A percentile compares a stretch with the other conserved stretches of the same genome.
phyloP scores from a whole-genome alignment of 2,113 vertebrate genomes.

The Probosciger aterrimus region DNA sequence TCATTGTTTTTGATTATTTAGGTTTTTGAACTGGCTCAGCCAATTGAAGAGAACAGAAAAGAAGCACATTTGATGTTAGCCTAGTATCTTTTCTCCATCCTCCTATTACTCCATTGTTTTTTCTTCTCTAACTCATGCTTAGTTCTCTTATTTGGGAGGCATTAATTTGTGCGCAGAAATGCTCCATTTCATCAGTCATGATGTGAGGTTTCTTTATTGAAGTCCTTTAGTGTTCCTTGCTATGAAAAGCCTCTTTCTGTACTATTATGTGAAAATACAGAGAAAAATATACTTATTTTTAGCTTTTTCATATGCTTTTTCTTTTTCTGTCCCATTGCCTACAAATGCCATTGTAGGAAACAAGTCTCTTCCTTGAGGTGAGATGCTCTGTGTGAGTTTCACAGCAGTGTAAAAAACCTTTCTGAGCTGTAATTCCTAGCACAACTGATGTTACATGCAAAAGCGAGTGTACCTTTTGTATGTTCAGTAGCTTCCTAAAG shows the following conservation, averaged over 20 bases:
- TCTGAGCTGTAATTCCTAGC: background rate
- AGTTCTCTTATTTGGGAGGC: background rate
- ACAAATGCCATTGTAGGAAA: background rate
- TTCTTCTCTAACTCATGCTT: background rate
- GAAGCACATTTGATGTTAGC: background rate
- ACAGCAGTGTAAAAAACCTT: background rate
- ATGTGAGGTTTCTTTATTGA: background rate
- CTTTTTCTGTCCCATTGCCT: background rate
- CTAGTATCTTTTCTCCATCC: background rate
- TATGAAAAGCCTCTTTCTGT: background rate
- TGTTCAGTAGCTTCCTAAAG: fast-evolving
- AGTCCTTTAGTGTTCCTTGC: background rate
- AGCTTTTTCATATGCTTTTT: background rate
- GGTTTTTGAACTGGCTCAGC: background rate
- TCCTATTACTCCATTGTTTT: background rate
- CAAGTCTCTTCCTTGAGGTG: background rate
- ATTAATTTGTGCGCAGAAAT: background rate
- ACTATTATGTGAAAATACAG: background rate
- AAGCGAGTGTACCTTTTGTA: background rate
- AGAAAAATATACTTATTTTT: background rate
- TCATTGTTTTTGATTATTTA: background rate
- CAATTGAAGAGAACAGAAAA: background rate
- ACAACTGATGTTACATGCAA: background rate
- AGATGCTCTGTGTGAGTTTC: background rate
- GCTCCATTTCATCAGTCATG: background rate